Conservation (phyloP, 2,797 vertebrate genomes). For the Antennarius maculatus region DNA sequence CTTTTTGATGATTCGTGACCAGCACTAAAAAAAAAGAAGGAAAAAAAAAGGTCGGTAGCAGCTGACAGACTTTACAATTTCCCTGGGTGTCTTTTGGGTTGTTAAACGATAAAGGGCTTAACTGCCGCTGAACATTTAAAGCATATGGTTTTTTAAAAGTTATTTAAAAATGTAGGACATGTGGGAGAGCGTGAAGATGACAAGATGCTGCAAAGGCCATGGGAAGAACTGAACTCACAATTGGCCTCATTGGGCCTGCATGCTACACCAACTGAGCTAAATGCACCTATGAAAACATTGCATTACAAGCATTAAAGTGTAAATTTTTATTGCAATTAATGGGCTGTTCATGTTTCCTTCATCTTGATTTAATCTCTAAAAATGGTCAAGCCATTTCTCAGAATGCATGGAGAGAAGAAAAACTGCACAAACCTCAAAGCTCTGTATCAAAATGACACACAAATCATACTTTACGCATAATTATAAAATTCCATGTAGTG, state of each 20-base stretch:
- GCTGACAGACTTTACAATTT: not conserved
- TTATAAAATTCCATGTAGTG: not conserved
- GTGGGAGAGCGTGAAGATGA: too few species aligned
- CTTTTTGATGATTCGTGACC: slow-evolving; percentile 10
- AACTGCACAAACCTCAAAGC: not conserved
- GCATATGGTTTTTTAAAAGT: too few species aligned
- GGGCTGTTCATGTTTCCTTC: not conserved
- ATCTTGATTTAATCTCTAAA: not conserved
- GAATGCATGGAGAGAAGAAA: not conserved
- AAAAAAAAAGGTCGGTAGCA: not conserved
- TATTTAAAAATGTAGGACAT: too few species aligned
- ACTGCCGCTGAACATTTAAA: not conserved
- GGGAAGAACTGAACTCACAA: too few species aligned
- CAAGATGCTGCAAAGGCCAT: too few species aligned
- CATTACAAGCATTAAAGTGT: too few species aligned
- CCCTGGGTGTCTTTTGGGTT: not conserved
- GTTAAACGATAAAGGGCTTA: not conserved
- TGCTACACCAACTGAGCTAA: too few species aligned
- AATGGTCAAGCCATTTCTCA: not conserved
- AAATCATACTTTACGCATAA: not conserved
- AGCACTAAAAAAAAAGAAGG: not conserved
- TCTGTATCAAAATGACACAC: not conserved
- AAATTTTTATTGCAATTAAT: not conserved
- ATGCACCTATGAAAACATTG: too few species aligned
- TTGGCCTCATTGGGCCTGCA: too few species aligned